phyloP scores from a whole-genome alignment of 2,113 vertebrate species.

The Callopanchax toddi region DNA sequence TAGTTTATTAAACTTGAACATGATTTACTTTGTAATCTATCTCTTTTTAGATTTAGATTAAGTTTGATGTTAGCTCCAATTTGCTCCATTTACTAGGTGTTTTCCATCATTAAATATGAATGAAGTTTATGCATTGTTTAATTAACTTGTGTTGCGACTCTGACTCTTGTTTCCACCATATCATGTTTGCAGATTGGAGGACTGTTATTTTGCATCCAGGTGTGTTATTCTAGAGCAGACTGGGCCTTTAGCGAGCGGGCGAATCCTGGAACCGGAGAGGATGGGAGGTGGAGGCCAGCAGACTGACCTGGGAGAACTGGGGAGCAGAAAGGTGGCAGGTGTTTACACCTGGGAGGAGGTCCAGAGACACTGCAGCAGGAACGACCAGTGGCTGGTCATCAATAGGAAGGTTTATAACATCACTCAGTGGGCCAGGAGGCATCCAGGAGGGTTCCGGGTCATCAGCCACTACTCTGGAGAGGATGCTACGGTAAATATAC shows the following conservation, averaged over 20 bases:
- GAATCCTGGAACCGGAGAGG: slow-evolving; percentile 17
- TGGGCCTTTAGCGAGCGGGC: slow-evolving; percentile 8
- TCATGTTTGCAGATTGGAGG: background rate
- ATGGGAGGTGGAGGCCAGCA: slow-evolving; percentile 58
- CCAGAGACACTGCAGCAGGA: slow-evolving; percentile 84
- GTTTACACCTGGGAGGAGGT: slow-evolving; percentile 92
- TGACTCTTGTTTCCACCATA: background rate
- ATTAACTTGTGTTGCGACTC: background rate
- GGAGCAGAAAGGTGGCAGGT: background rate
- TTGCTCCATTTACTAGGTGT: background rate
- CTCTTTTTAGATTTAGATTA: no score
- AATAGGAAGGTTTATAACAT: slow-evolving; percentile 92
- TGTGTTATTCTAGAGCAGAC: background rate
- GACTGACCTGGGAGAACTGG: slow-evolving; percentile 30
- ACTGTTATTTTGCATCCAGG: background rate
- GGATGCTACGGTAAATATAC: slow-evolving; percentile 88
- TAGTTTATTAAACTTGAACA: no score
- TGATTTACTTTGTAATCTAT: no score
- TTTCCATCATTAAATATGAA: background rate
- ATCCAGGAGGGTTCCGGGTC: slow-evolving; percentile 88
- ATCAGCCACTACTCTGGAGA: slow-evolving; percentile 91
- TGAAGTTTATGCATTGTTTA: background rate
- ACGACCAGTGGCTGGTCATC: slow-evolving; percentile 92
- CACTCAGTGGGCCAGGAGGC: slow-evolving; percentile 86
- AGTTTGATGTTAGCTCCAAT: no score